These are phyloP conservation scores for Tolypeutes matacus DNA, from an alignment of 2,797 vertebrate genomes.

Conservation along the genomic window DNA sequence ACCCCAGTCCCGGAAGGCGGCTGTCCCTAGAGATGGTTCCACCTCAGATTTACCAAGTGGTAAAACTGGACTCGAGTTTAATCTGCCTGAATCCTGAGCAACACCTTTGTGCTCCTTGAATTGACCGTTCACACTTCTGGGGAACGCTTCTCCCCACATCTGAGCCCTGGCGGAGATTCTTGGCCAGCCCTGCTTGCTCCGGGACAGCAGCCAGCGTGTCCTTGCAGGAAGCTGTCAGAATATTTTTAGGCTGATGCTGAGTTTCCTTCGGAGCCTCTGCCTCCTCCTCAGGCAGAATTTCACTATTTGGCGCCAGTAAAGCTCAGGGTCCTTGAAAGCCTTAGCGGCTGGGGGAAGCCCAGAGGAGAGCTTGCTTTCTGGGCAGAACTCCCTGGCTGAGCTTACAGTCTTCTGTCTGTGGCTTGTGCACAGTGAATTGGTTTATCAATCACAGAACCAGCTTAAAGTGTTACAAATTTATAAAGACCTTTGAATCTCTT, in stretches of 20 bases:
- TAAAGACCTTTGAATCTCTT: neutral
- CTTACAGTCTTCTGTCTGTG: no score
- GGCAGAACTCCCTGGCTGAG: no score
- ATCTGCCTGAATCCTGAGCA: neutral
- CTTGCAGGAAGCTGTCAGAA: neutral
- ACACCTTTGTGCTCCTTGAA: neutral
- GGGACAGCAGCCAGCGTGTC: neutral
- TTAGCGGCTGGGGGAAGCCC: neutral
- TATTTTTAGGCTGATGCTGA: neutral
- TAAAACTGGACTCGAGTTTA: neutral
- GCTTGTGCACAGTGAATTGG: no score
- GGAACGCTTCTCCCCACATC: neutral
- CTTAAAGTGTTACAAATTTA: no score
- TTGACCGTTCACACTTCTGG: neutral
- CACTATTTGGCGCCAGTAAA: no score
- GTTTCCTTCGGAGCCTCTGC: neutral
- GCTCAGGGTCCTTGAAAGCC: no score
- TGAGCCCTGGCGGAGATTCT: neutral
- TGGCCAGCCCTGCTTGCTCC: neutral
- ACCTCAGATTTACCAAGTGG: no score
- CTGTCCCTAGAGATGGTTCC: no score
- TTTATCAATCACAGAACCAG: no score
- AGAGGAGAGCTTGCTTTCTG: neutral
- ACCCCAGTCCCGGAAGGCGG: no score
- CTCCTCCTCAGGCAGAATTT: neutral